Evolutionary conservation across 1,140 invertebrate genomes (phyloP), one percentile per base, ranked within the genome.

Genomic region (Trissolcus basalis): DNA sequence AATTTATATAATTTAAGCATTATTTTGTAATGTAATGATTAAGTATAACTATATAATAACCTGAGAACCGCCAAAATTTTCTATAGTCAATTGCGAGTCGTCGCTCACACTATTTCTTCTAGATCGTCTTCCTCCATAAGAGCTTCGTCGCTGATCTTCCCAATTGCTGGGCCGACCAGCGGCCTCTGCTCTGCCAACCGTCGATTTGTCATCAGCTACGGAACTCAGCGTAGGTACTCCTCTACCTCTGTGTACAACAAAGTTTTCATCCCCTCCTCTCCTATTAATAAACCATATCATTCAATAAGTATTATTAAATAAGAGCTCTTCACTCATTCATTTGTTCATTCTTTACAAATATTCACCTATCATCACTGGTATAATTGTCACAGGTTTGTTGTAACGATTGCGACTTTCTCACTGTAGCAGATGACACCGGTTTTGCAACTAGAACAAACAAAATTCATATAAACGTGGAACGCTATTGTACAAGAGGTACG

Each of bases 1-100:
- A n/a, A n/a, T n/a, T n/a, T n/a, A n/a, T n/a, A n/a, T n/a, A n/a
- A n/a, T n/a, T n/a, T n/a, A n/a, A n/a, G n/a, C n/a, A n/a, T n/a
- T n/a, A n/a, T n/a, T n/a, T n/a, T n/a, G n/a, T n/a, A n/a, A n/a
- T n/a, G n/a, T n/a, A n/a, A n/a, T n/a, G n/a, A n/a, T n/a, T n/a
- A n/a, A n/a, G n/a, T n/a, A n/a, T n/a, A n/a, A n/a, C n/a, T n/a
- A n/a, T n/a, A n/a, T n/a, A n/a, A n/a, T n/a, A n/a, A 87, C 95
- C 90, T 95, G 94, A 78, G 92, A 94, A 48, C 95, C 96, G 27
- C 96, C 95, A 88, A 97, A 96, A 86, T 97, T 96, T 89, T 97
- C 96, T 27, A 96, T 93, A 0, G 95, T 96, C 67, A 97, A 87
- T 85, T 96, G 93, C 27, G 95, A 96, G 82, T 96, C 95, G 81